Base-by-base conservation (phyloP, 2,113 vertebrate species). In the Elachura formosa region DNA sequence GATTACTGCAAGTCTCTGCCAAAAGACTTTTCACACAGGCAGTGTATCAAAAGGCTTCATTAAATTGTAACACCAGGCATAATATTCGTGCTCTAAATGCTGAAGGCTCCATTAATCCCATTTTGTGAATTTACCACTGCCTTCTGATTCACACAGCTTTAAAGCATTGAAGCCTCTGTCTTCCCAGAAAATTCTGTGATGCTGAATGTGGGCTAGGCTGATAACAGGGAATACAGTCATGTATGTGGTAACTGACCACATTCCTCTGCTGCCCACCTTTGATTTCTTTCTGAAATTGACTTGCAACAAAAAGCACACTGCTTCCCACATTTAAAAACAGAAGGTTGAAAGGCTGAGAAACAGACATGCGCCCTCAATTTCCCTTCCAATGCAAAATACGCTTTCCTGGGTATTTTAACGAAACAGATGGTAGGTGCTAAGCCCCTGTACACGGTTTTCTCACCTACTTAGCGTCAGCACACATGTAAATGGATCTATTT, bases 211-310 rank as follows among this genome's bases (percentile, higher is more conserved):
- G 24, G n/a, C 23, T 9, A 43, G 24, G 31, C 8, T 67, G 58
- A 43, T 51, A 19, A 2, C 5, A 19, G 62, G 61, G 38, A 80
- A 54, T 2, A 56, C 20, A 74, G 63, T 18, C 23, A 20, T 9
- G 26, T 21, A 43, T 12, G n/a, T n/a, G n/a, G n/a, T n/a, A n/a
- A n/a, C n/a, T 0, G 3, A 45, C 1, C 1, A 0, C 61, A 66
- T 20, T 75, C 25, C 49, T 68, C n/a, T 31, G 66, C 69, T 75
- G 6, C 46, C 49, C 12, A 12, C 34, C 29, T 62, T 62, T 18
- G 33, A 62, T 22, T 64, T 38, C 38, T 58, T 46, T 17, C 58
- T 49, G 21, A 83, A 80, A 58, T 2, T 17, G 49, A 49, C n/a
- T 82, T 52, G 19, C 49, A 43, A 45, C 5, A 56, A 45, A 51